Evolutionary conservation across 1,140 invertebrate species (phyloP).

Genomic region (Bombus huntii): DNA sequence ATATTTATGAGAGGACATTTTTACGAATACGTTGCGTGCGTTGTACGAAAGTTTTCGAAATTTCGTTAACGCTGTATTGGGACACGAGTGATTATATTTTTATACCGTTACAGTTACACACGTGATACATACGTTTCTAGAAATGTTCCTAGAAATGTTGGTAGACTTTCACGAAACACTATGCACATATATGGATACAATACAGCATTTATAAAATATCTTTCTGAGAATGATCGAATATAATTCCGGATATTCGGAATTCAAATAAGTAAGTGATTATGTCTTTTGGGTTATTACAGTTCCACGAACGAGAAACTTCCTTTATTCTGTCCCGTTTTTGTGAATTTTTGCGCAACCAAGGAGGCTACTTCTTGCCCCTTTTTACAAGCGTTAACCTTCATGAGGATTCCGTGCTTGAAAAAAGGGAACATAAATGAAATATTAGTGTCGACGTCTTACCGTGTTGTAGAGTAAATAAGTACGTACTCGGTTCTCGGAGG

Average conservation of each 20-base stretch:
- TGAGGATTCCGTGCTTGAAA: background rate
- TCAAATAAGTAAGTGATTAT: background rate
- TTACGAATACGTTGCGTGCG: too few species aligned
- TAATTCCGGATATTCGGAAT: background rate
- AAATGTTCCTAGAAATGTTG: background rate
- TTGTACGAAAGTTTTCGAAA: background rate
- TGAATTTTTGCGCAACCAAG: conserved; percentile 47
- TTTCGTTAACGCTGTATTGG: background rate
- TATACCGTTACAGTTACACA: too few species aligned
- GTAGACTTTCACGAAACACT: too few species aligned
- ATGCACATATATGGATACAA: too few species aligned
- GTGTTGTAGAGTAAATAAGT: background rate
- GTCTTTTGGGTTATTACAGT: background rate
- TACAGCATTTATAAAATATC: too few species aligned
- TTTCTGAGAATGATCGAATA: too few species aligned
- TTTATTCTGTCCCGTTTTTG: conserved; percentile 47
- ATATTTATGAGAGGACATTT: too few species aligned
- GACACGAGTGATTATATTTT: background rate
- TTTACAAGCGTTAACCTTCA: background rate
- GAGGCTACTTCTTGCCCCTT: background rate
- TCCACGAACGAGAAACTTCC: conserved; percentile 3
- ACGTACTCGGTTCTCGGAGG: background rate
- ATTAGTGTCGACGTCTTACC: background rate
- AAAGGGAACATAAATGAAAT: background rate
- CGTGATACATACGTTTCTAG: background rate